Evolutionary conservation across 2,888 invertebrate species (phyloP), one percentile per base, ranked within the genome.

Genomic region (Mesorhabditis spiculigera): DNA sequence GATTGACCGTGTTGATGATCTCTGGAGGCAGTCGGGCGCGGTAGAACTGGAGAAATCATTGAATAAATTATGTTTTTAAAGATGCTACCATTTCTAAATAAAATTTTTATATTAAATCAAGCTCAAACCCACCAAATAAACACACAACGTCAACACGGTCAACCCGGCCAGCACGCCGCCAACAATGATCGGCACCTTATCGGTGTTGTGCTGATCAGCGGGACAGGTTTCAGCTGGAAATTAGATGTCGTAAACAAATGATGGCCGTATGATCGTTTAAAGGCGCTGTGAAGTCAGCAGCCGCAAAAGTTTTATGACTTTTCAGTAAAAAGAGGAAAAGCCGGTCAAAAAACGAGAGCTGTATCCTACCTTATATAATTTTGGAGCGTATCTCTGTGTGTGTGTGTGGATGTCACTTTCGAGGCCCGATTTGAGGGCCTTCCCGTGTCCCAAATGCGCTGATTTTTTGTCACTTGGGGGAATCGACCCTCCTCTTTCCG

Each of bases 171-270:
- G 70, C 3, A 68, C 69, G 6, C 74, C 75, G 45, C 77, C 77
- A 58, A 79, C 77, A 45, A 78, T 77, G 4, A 79, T 73, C 5
- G 79, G 78, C 41, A 79, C 73, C 8, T 72, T 65, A 65, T 79
- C 79, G n/a, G 76, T 73, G 16, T 68, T 71, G 8, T 61, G 70
- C 67, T 79, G 78, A 66, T 79, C 79, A 5, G 71, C 73, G 8
- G 77, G 68, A 67, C 79, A 79, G 0, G 68, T 74, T 65, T 70
- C 68, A 45, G 70, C 79, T 79, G 72, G 43, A 71, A 69, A 58
- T 6, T 3, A 42, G 50, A 44, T 42, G 43, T 66, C 16, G 43
- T n/a, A 64, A 58, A 58, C 3, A n/a, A n/a, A n/a, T n/a, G n/a
- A n/a, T n/a, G n/a, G n/a, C n/a, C n/a, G n/a, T n/a, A n/a, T n/a